Percentiles rank a stretch among this genome's conserved stretches.
phyloP scores from a whole-genome alignment of 2,113 vertebrate genomes.

The Oxyruncus cristatus region DNA sequence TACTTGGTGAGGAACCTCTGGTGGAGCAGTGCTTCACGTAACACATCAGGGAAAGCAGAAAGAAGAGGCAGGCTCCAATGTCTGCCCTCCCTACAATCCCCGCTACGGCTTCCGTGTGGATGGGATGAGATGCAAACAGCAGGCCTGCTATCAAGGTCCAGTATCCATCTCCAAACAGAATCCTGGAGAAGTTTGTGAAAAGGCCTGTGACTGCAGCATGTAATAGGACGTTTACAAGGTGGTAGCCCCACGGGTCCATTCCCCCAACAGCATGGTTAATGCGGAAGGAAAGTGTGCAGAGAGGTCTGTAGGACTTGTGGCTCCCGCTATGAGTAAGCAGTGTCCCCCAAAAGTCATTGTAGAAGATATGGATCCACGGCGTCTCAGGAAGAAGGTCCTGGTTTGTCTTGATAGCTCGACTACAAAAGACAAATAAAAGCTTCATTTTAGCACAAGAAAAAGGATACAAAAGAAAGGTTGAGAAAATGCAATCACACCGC shows the following conservation, averaged over 20 bases:
- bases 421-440: conserved; percentile 67
- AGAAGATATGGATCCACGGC: conserved; percentile 95
- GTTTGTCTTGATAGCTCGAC: conserved; percentile 98
- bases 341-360: conserved; percentile 98
- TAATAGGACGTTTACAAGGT: conserved; percentile 89
- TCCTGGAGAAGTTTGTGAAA: conserved; percentile 89
- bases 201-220: conserved; percentile 89
- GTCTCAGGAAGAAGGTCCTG: conserved; percentile 97
- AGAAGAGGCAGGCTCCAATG: conserved; percentile 93
- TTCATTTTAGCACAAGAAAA: conserved; percentile 29
- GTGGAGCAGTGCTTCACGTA: conserved; percentile 87
- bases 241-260: conserved; percentile 95
- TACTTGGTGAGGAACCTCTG: conserved; percentile 61
- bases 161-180: conserved; percentile 86
- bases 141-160: conserved; percentile 93
- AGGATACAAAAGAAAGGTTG: not conserved
- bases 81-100: conserved; percentile 94
- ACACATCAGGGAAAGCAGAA: conserved; percentile 90
- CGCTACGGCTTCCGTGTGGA: conserved; percentile 95
- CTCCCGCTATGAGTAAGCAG: conserved; percentile 97
- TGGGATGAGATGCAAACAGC: conserved; percentile 92
- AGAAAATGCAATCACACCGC: not conserved
- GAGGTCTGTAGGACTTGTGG: conserved; percentile 96
- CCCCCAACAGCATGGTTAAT: conserved; percentile 90
- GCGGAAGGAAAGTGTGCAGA: conserved; percentile 97